Conservation (phyloP, 2,888 invertebrate species). For the Protophormia terraenovae region DNA sequence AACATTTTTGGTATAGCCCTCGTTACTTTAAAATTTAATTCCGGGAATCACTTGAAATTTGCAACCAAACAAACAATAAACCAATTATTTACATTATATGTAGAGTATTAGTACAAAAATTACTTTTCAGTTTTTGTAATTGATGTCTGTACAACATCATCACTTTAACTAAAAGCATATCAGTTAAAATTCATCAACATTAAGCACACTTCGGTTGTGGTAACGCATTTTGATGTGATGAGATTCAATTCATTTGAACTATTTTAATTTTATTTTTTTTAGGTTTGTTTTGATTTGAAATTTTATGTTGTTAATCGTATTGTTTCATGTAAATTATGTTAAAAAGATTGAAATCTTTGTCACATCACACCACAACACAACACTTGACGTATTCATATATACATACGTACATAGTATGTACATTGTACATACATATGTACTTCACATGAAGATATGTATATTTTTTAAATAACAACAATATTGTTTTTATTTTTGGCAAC, state of each 20-base stretch:
- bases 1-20: too few species aligned
- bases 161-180: background rate
- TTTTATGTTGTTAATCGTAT: background rate
- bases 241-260: constrained; percentile 12
- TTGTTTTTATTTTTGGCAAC: background rate
- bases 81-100: too few species aligned
- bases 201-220: constrained; percentile 10
- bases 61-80: too few species aligned
- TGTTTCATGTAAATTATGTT: background rate
- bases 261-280: background rate
- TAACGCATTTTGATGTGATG: constrained; percentile 29
- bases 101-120: too few species aligned
- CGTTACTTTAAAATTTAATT: too few species aligned
- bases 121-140: background rate
- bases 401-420: background rate
- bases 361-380: background rate
- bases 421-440: background rate
- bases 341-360: constrained; percentile 19
- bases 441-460: background rate
- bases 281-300: background rate
- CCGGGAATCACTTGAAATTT: too few species aligned
- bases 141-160: background rate
- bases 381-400: background rate
- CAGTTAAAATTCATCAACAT: constrained; percentile 31
- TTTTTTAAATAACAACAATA: background rate